Evolutionary conservation across 2,888 invertebrate species (phyloP).

Genomic region (Macrophya annulata): DNA sequence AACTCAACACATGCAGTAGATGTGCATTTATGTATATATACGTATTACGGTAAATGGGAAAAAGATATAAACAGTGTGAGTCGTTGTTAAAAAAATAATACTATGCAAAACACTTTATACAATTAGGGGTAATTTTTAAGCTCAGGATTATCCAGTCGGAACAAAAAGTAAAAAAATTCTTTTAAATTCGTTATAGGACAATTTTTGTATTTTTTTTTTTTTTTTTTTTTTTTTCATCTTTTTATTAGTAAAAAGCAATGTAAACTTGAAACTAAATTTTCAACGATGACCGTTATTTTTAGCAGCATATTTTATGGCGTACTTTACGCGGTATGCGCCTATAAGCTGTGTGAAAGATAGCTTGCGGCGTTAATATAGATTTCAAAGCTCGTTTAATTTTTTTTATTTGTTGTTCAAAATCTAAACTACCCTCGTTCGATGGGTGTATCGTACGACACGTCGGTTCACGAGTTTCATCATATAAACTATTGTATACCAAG

Average conservation of each 20-base stretch:
- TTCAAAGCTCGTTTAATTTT: neutral
- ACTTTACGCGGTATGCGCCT: neutral
- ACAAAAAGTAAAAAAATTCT: neutral
- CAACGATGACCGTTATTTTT: neutral
- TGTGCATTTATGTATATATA: neutral
- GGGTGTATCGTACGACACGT: neutral
- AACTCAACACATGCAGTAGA: neutral
- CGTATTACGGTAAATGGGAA: neutral
- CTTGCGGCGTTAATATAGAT: neutral
- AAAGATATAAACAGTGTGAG: neutral
- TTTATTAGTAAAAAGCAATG: neutral
- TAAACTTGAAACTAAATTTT: neutral
- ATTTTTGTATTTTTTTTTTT: neutral
- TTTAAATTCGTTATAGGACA: neutral
- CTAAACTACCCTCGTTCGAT: neutral
- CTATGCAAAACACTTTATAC: neutral
- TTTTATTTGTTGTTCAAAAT: neutral
- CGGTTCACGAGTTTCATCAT: slow-evolving; percentile 1
- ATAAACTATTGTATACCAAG: slow-evolving; percentile 20
- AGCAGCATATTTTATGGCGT: neutral
- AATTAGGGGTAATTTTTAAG: slow-evolving; percentile 13
- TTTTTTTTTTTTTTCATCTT: neutral
- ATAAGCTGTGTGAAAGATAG: neutral
- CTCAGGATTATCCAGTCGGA: neutral
- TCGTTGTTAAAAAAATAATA: neutral